Percentiles rank a stretch among this genome's conserved stretches.
These are phyloP conservation scores for Pheucticus melanocephalus DNA, from an alignment of 2,113 vertebrate genomes.

Conservation along the genomic window DNA sequence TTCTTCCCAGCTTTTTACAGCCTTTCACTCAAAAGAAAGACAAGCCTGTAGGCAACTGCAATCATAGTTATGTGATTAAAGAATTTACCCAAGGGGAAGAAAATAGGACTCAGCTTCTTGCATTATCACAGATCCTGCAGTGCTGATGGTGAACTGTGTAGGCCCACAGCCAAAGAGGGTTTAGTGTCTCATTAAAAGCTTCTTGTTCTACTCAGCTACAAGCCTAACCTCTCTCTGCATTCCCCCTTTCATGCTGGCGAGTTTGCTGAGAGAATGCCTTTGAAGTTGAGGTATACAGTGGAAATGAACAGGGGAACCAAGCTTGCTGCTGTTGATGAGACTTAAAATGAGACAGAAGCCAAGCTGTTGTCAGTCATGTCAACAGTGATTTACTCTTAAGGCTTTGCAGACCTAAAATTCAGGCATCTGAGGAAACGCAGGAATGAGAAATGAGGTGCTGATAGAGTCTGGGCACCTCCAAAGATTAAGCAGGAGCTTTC, in stretches of 20 bases:
- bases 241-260: neutral
- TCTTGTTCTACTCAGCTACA: neutral
- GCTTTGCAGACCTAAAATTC: constrained; percentile 15
- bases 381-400: constrained; percentile 40
- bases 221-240: neutral
- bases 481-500: constrained; percentile 32
- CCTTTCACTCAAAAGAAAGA: neutral
- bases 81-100: neutral
- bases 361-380: constrained; percentile 29
- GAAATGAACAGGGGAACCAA: neutral
- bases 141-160: neutral
- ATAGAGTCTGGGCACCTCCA: constrained; percentile 23
- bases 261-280: neutral
- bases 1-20: neutral
- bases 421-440: neutral
- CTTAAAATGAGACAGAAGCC: constrained; percentile 4
- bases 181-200: neutral
- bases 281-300: neutral
- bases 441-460: constrained; percentile 31
- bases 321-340: neutral
- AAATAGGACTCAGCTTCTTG: neutral
- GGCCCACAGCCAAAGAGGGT: neutral
- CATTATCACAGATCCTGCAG: neutral
- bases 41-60: neutral
- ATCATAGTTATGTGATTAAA: neutral